These are phyloP conservation scores for Melipona beecheii DNA, from an alignment of 2,888 invertebrate species.

Conservation along the genomic window DNA sequence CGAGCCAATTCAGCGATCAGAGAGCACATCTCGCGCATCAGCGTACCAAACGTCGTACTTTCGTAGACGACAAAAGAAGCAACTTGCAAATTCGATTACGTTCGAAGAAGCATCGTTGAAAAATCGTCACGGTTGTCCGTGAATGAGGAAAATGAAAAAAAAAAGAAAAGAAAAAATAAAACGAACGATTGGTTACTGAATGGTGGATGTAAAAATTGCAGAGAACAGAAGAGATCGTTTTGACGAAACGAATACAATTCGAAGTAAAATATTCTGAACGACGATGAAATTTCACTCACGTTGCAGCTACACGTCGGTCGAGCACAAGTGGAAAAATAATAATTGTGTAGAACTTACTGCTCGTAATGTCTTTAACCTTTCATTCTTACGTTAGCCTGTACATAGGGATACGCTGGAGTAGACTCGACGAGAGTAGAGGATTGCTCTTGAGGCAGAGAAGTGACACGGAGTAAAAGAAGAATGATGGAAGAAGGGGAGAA, in stretches of 20 bases:
- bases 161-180: background rate
- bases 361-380: constrained; percentile 62
- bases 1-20: constrained; percentile 45
- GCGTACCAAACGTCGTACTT: constrained; percentile 30
- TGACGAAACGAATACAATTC: background rate
- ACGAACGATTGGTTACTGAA: background rate
- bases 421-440: constrained; percentile 55
- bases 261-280: background rate
- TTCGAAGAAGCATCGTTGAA: background rate
- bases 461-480: constrained; percentile 44
- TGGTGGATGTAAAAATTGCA: background rate
- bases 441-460: constrained; percentile 57
- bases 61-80: constrained; percentile 33
- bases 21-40: constrained; percentile 22
- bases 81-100: constrained; percentile 36
- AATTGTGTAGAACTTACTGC: constrained; percentile 42
- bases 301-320: background rate
- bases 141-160: background rate
- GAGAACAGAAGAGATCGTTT: background rate
- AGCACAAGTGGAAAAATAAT: constrained; percentile 35
- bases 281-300: background rate
- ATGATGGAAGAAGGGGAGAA: constrained; percentile 45
- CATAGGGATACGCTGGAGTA: constrained; percentile 53
- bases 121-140: background rate
- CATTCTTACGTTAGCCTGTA: constrained; percentile 47